A percentile compares a stretch with the other conserved stretches of the same genome.
phyloP scores from a whole-genome alignment of 2,113 vertebrate genomes.

The Bos taurus region DNA sequence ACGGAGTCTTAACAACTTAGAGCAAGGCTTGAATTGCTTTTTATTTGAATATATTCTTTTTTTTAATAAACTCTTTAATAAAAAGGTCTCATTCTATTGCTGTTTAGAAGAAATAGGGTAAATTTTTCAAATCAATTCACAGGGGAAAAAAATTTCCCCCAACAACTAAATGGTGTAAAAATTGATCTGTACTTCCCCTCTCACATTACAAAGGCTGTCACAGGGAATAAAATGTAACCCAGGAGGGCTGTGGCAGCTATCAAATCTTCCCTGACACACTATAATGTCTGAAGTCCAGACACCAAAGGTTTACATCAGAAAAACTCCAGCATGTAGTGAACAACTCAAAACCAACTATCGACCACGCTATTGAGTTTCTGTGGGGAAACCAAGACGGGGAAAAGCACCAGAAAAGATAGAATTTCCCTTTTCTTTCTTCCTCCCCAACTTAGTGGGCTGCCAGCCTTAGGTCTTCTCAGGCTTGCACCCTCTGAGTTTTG shows the following conservation, averaged over 20 bases:
- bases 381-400: conserved; percentile 79
- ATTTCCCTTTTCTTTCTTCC: conserved; percentile 79
- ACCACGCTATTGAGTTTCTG: conserved; percentile 85
- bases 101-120: conserved; percentile 24
- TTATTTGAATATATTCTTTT: neutral
- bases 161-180: conserved; percentile 64
- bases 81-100: conserved; percentile 36
- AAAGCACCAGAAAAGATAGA: conserved; percentile 83
- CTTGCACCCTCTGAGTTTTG: conserved; percentile 77
- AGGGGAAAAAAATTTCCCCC: conserved; percentile 39
- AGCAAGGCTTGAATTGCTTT: neutral
- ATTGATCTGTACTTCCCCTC: conserved; percentile 77
- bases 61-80: neutral
- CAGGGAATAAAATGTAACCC: conserved; percentile 82
- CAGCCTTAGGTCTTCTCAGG: conserved; percentile 76
- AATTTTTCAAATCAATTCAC: conserved; percentile 40
- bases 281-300: conserved; percentile 80
- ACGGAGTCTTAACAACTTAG: conserved; percentile 12
- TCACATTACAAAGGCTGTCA: conserved; percentile 81
- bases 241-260: conserved; percentile 76
- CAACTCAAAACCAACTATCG: conserved; percentile 87
- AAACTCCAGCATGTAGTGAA: conserved; percentile 80
- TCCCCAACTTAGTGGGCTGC: conserved; percentile 75
- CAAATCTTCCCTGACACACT: conserved; percentile 80
- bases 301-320: conserved; percentile 82